Percentiles rank a stretch among this genome's conserved stretches.
These are phyloP conservation scores for Anorthoa munda DNA, from an alignment of 2,888 invertebrate genomes.

Conservation along the genomic window DNA sequence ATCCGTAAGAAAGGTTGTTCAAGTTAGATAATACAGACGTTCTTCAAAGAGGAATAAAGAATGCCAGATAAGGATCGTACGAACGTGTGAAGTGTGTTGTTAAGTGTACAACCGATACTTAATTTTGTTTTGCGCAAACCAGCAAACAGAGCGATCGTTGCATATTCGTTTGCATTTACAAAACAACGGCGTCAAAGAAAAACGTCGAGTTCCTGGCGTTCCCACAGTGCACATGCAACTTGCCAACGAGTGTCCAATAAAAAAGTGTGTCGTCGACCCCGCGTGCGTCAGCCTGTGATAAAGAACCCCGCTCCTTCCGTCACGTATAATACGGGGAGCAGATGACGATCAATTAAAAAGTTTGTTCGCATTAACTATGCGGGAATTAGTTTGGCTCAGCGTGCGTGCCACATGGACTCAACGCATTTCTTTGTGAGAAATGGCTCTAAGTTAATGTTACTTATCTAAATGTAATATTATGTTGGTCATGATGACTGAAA, in stretches of 20 bases:
- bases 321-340: slow-evolving; percentile 82
- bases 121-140: slow-evolving; percentile 66
- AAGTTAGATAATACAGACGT: slow-evolving; percentile 65
- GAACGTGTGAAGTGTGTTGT: slow-evolving; percentile 69
- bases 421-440: slow-evolving; percentile 80
- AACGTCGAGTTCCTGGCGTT: slow-evolving; percentile 79
- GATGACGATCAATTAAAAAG: slow-evolving; percentile 90
- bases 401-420: slow-evolving; percentile 86
- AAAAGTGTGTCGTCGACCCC: slow-evolving; percentile 88
- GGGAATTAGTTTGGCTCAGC: slow-evolving; percentile 81
- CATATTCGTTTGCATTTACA: slow-evolving; percentile 74
- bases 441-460: slow-evolving; percentile 53
- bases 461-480: slow-evolving; percentile 60
- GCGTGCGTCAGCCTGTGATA: slow-evolving; percentile 87
- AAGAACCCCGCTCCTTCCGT: slow-evolving; percentile 81
- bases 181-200: slow-evolving; percentile 75
- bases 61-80: slow-evolving; percentile 67
- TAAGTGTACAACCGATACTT: slow-evolving; percentile 56
- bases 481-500: slow-evolving; percentile 42
- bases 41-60: slow-evolving; percentile 64
- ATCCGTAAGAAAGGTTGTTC: slow-evolving; percentile 74
- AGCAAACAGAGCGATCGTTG: slow-evolving; percentile 68
- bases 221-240: slow-evolving; percentile 80
- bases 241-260: slow-evolving; percentile 81
- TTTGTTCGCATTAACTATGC: slow-evolving; percentile 88